These are phyloP conservation scores for Epinephelus fuscoguttatus DNA, from an alignment of 2,113 vertebrate species.

Conservation along the genomic window DNA sequence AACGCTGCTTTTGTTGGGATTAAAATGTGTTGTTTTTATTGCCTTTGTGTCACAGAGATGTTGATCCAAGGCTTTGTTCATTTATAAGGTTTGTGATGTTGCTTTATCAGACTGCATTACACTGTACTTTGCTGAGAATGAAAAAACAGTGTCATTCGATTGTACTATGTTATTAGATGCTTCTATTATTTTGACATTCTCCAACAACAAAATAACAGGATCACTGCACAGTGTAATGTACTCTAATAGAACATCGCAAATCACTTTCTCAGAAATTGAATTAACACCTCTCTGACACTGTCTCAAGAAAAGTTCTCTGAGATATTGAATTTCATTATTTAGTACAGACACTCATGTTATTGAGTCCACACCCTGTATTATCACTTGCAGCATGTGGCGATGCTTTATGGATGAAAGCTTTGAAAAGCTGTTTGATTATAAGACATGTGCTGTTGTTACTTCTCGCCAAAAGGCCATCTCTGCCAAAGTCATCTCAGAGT, in stretches of 20 bases:
- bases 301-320: not conserved
- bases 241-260: not conserved
- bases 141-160: not conserved
- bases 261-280: not conserved
- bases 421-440: not conserved
- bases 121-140: not conserved
- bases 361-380: not conserved
- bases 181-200: not conserved
- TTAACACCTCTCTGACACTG: not conserved
- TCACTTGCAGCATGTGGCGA: not conserved
- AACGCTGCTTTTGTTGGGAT: not conserved
- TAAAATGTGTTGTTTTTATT: not conserved
- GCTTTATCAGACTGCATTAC: not conserved
- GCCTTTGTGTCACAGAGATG: not conserved
- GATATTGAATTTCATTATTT: not conserved
- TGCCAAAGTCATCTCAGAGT: constrained; percentile 9
- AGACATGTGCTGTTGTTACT: not conserved
- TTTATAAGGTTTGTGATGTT: not conserved
- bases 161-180: not conserved
- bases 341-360: not conserved
- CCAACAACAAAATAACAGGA: not conserved
- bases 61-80: not conserved
- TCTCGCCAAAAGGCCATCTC: not conserved
- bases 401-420: not conserved
- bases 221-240: too few species aligned